Conservation (phyloP, 2,888 invertebrate genomes). For the Boloria euphrosyne region DNA sequence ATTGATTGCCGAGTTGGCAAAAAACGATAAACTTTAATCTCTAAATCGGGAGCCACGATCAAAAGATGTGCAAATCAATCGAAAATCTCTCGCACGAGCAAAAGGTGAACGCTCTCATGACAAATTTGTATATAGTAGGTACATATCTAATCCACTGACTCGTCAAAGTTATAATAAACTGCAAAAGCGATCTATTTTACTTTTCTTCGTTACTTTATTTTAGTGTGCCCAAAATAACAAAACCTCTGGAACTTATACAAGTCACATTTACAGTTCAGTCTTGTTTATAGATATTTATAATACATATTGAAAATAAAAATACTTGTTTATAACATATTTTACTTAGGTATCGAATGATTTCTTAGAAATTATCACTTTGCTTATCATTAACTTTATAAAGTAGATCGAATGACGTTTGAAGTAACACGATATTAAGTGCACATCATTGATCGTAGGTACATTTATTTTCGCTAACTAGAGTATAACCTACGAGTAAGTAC, state of each 20-base stretch:
- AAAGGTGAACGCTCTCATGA: conserved; percentile 43
- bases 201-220: too few relatives aligned
- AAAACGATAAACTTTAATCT: too few relatives aligned
- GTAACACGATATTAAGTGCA: conserved; percentile 8
- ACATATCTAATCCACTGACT: conserved; percentile 19
- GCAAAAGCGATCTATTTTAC: neutral
- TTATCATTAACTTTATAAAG: conserved; percentile 7
- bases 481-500: too few relatives aligned
- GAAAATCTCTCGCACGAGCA: neutral
- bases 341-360: conserved; percentile 19
- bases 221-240: too few relatives aligned
- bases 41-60: conserved; percentile 10
- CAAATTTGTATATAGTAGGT: conserved; percentile 39
- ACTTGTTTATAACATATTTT: neutral
- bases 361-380: conserved; percentile 15
- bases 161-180: conserved; percentile 17
- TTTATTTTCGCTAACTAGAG: too few relatives aligned
- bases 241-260: too few relatives aligned
- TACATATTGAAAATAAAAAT: neutral
- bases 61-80: conserved; percentile 41
- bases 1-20: too few relatives aligned
- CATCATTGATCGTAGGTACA: neutral
- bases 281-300: too few relatives aligned
- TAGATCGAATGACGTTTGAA: conserved; percentile 9
- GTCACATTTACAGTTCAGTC: too few relatives aligned